phyloP scores from a whole-genome alignment of 2,888 invertebrate species.

The Gortyna flavago region DNA sequence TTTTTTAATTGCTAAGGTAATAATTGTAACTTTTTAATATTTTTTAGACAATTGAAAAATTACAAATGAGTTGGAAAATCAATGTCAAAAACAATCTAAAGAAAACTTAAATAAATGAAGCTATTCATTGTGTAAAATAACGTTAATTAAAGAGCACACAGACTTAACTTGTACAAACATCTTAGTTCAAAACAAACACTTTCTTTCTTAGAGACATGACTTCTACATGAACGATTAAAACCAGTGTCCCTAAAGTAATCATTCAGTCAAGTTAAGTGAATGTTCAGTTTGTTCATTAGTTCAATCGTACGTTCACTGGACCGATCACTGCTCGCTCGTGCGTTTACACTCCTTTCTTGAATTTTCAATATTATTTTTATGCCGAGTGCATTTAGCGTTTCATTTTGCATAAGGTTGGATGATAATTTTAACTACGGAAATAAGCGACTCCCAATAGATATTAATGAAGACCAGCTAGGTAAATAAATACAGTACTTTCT shows the following conservation, averaged over 20 bases:
- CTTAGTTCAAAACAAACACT: slow-evolving; percentile 13
- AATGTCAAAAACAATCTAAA: background rate
- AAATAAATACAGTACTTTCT: background rate
- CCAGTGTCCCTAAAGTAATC: slow-evolving; percentile 34
- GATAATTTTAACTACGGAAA: background rate
- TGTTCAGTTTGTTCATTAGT: slow-evolving; percentile 58
- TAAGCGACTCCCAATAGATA: background rate
- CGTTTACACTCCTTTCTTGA: slow-evolving; percentile 25
- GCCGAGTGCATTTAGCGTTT: slow-evolving; percentile 2
- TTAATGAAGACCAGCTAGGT: background rate
- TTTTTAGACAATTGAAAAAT: no score
- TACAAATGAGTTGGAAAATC: no score
- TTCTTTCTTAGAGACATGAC: slow-evolving; percentile 10
- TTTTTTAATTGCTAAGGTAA: no score
- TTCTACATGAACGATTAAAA: slow-evolving; percentile 48
- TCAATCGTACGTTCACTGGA: slow-evolving; percentile 40
- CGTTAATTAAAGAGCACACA: background rate
- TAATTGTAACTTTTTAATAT: no score
- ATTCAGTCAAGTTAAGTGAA: slow-evolving; percentile 46
- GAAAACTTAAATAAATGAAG: background rate
- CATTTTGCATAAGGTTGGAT: background rate
- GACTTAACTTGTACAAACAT: slow-evolving; percentile 12
- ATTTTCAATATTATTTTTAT: slow-evolving; percentile 26
- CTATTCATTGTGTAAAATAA: background rate
- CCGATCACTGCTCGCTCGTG: slow-evolving; percentile 44